These are phyloP conservation scores for Marmota flaviventris DNA, from an alignment of 2,113 vertebrate species.

Conservation along the genomic window DNA sequence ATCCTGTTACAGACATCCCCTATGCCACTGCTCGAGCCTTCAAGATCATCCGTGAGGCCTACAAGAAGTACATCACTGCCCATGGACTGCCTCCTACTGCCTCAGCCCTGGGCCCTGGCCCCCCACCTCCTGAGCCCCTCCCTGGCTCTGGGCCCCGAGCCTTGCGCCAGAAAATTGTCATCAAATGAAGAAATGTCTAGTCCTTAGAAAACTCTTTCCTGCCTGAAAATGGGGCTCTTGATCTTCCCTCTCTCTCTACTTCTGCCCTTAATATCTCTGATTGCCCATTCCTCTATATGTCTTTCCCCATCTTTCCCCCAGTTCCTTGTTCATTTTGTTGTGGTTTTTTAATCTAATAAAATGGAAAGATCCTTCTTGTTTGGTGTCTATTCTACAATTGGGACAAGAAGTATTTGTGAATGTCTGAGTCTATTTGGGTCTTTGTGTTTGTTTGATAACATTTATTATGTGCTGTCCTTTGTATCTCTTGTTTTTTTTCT, in stretches of 20 bases:
- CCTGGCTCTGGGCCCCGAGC: constrained; percentile 82
- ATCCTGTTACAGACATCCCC: constrained; percentile 97
- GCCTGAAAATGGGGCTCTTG: not conserved
- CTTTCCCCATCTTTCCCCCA: not conserved
- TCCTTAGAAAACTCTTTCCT: constrained; percentile 68
- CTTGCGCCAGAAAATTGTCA: constrained; percentile 92
- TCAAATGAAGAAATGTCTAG: constrained; percentile 88
- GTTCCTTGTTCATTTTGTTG: constrained; percentile 47
- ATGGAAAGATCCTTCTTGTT: constrained; percentile 55
- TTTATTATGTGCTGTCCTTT: not conserved
- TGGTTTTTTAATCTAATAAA: constrained; percentile 81
- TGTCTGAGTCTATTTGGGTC: not conserved
- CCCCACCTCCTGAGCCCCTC: constrained; percentile 71
- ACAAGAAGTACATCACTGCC: constrained; percentile 96
- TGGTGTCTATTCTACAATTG: constrained; percentile 16
- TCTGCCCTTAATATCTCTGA: not conserved
- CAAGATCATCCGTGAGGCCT: constrained; percentile 97
- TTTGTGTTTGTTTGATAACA: not conserved
- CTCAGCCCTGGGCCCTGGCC: constrained; percentile 83
- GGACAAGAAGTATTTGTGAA: constrained; percentile 28
- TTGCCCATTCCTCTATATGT: no score
- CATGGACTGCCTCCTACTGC: constrained; percentile 94
- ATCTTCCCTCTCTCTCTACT: not conserved
- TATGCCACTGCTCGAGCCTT: constrained; percentile 95
- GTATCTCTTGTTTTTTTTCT: not conserved